Base-by-base conservation (phyloP, 2,797 vertebrate species). In the Petrocephalus schoutedeni region DNA sequence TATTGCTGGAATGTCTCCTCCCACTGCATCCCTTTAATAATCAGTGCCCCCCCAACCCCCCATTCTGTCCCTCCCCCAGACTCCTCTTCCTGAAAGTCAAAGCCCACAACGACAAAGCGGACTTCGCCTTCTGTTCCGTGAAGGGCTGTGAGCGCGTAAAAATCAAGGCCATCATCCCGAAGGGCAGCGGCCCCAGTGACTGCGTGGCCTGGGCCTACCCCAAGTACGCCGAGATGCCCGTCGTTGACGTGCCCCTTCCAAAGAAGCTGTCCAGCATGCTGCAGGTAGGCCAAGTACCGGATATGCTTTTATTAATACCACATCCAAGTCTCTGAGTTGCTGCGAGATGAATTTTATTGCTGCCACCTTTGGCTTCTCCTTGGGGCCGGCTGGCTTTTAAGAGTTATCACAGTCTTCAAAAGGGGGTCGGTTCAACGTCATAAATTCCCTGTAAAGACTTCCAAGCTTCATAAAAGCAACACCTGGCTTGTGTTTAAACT, bases 131-230 rank as follows among this genome's bases (percentile, higher is more conserved):
- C 95, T 99, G 98, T 94, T 98, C 98, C 0, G 89, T 95, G 64
- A 97, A 96, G 90, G 98, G 98, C 57, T 99, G 98, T 1, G 98
- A 99, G 92, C 90, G 98, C 85, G 95, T 99, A 19, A 97, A 96
- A 93, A 97, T 99, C 89, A 97, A 96, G 87, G 98, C 97, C 0
- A 67, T 93, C 58, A 93, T 99, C 83, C 98, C 98, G 0, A 94
- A 91, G 90, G 93, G 93, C 0, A 96, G 97, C 0, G 94, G 93
- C 0, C 7, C 96, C 91, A 98, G 98, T 0, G 94, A 98, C 95
- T 99, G 98, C 91, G 93, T 95, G 86, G 94, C 94, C 64, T 87
- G 92, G 0, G 96, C 97, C 56, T 99, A 99, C 64, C 98, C 98
- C 71, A 95, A 87, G 90, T 97, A 99, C 41, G 89, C 95, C 0